phyloP scores from a whole-genome alignment of 2,888 invertebrate genomes.

The Microctonus hyperodae region DNA sequence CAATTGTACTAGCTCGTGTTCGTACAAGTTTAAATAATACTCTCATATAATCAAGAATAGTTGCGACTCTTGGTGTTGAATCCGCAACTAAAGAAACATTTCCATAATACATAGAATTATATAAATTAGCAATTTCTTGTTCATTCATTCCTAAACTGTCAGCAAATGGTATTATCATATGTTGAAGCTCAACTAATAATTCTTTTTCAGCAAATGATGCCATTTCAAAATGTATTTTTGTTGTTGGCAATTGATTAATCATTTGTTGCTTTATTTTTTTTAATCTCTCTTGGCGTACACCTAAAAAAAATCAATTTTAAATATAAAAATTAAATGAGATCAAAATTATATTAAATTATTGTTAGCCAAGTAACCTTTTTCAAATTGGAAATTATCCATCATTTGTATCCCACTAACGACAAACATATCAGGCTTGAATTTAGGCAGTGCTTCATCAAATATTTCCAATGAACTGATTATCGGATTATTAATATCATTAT shows the following conservation, averaged over 20 bases:
- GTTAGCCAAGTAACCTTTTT: conserved; percentile 64
- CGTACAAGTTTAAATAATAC: conserved; percentile 70
- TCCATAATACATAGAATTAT: conserved; percentile 74
- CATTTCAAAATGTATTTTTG: conserved; percentile 84
- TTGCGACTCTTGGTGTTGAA: conserved; percentile 80
- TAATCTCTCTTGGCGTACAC: conserved; percentile 71
- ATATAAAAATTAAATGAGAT: conserved; percentile 14
- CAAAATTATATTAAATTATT: neutral
- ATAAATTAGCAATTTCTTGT: conserved; percentile 82
- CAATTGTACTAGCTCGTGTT: conserved; percentile 60
- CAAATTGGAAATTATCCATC: conserved; percentile 85
- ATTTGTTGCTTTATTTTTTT: conserved; percentile 74
- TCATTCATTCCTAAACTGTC: conserved; percentile 91
- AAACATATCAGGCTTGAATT: conserved; percentile 75
- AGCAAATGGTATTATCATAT: conserved; percentile 74
- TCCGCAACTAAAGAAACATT: conserved; percentile 78
- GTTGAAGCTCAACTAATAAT: conserved; percentile 72
- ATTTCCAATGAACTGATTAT: conserved; percentile 75
- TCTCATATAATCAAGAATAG: conserved; percentile 83
- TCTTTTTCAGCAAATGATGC: conserved; percentile 81
- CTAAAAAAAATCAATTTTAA: no score
- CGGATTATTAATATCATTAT: conserved; percentile 84
- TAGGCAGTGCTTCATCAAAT: conserved; percentile 69
- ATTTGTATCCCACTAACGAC: conserved; percentile 86
- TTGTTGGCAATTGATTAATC: conserved; percentile 67